Base-by-base conservation (phyloP, 2,888 invertebrate species). In the Calliopum simillimum region DNA sequence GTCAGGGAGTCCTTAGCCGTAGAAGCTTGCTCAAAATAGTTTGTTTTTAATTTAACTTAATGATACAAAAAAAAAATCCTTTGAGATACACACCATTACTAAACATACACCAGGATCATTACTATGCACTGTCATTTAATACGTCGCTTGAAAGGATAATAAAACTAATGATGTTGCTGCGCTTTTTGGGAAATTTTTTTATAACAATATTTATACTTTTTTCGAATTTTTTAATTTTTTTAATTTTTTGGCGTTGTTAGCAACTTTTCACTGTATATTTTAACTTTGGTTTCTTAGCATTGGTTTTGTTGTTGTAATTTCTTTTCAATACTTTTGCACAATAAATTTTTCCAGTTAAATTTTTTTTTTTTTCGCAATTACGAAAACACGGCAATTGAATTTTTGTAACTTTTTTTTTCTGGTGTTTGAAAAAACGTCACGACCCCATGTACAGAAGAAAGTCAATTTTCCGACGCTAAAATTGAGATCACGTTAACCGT, bases 101-200 rank as follows among this genome's bases (percentile, higher is more conserved):
- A 83, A 81, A 83, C 83, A 83, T 81, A 84, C 82, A 83, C 82
- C 83, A 80, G 79, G 83, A 76, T 84, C 83, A 84, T 83, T 84
- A 83, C 84, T 83, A 80, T 83, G 83, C 83, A 83, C 84, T 84
- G 84, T 83, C 83, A 83, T 83, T 84, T 83, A 83, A 83, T 80
- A 74, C 71, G 74, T 63, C 73, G 71, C 72, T 76, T 65, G 53
- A 13, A 47, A 49, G 19, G 49, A 51, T 51, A 21, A n/a, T 43
- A 16, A 25, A 21, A 64, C 5, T 55, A 19, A 13, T 47, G 23
- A 25, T 44, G n/a, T 49, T 25, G 16, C n/a, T 33, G 53, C 43
- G 41, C 65, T 49, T 59, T 14, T 61, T 51, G 33, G 49, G 43
- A 23, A 59, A 53, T 46, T 65, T 49, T 72, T 70, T 68, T 65